Base-by-base conservation (phyloP, 2,888 invertebrate species). In the Cryptocheilus praepositus region DNA sequence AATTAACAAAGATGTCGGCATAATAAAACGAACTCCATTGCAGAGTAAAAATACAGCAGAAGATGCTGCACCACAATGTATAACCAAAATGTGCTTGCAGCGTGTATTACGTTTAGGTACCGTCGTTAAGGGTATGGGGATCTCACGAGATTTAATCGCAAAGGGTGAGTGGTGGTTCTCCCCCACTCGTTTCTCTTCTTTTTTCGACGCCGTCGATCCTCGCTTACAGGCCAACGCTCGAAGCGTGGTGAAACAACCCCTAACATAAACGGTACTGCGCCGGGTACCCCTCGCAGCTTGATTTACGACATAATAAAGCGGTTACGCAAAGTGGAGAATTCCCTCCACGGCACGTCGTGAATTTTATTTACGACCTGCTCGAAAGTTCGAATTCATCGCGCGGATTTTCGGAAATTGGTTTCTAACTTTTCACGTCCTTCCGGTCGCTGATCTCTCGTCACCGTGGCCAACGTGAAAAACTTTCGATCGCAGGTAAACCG, bases 251-350 rank as follows among this genome's bases (percentile, higher is more conserved):
- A 54, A 74, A 64, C 62, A 51, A 61, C 62, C 52, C 66, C 46
- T 52, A 45, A 54, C 18, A 54, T 21, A 22, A 61, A 64, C 64
- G 53, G 36, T 28, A 54, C 55, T 57, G 60, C 25, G 43, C 60
- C 59, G 21, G 49, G 46, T 62, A 44, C 55, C 62, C 36, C 66
- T 52, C 62, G 51, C 46, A 54, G 52, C n/a, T 70, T 81, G 82
- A 81, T 81, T 81, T 82, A 81, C 74, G 76, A 70, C 64, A 82
- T 81, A 82, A 81, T 81, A 81, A 81, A 81, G 82, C 73, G 79
- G 81, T 81, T 82, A 78, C 76, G 75, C 71, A 81, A 81, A 77
- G 75, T 64, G 71, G 73, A 68, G 70, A 49, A 21, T 44, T 18
- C 67, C 53, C 51, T 66, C 58, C 59, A 56, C 58, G 53, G 58